Conservation (phyloP, 2,888 invertebrate genomes). For the Apodemia mormo region DNA sequence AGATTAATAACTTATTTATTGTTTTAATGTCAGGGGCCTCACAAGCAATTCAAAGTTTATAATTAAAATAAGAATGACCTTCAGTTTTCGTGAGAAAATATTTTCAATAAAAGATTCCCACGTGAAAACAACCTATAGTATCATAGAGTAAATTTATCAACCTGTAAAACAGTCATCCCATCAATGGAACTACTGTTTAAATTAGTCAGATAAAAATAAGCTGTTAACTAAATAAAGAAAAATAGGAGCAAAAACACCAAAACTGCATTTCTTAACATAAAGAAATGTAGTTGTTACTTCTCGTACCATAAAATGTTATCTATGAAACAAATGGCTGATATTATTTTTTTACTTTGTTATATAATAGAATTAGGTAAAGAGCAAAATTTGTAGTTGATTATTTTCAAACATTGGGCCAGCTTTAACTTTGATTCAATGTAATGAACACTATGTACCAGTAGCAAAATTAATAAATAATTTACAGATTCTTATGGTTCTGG, state of each 20-base stretch:
- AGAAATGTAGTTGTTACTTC: conserved; percentile 52
- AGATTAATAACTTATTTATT: background rate
- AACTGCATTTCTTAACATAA: conserved; percentile 27
- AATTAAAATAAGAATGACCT: background rate
- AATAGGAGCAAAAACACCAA: conserved; percentile 25
- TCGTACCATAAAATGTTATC: conserved; percentile 64
- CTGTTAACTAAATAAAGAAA: conserved; percentile 62
- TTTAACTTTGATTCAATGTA: too few species aligned
- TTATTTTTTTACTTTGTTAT: background rate
- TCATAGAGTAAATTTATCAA: background rate
- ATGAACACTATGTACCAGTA: too few species aligned
- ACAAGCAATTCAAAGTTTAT: background rate
- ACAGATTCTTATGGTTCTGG: too few species aligned
- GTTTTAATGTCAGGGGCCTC: background rate
- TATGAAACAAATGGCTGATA: conserved; percentile 50
- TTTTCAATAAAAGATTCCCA: background rate
- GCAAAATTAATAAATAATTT: too few species aligned
- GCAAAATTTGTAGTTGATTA: background rate
- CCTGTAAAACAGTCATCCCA: background rate
- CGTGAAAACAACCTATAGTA: background rate
- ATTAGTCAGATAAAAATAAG: conserved; percentile 72
- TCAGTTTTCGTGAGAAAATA: background rate
- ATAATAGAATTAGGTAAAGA: background rate
- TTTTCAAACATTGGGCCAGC: too few species aligned
- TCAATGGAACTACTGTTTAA: conserved; percentile 29